phyloP scores from a whole-genome alignment of 2,797 vertebrate species.

The Microcaecilia unicolor region DNA sequence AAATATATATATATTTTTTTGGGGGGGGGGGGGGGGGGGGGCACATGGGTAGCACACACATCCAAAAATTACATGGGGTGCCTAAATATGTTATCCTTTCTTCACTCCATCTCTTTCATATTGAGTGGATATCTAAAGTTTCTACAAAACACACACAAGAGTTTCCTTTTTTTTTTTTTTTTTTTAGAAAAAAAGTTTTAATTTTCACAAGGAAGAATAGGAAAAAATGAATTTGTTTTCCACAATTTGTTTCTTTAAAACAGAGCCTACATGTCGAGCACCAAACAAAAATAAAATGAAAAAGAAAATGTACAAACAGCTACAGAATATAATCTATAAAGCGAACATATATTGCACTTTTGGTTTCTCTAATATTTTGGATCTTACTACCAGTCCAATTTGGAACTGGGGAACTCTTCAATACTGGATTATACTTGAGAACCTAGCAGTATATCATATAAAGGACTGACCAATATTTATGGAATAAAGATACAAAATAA shows the following conservation, averaged over 20 bases:
- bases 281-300: slow-evolving; percentile 56
- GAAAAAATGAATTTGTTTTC: slow-evolving; percentile 81
- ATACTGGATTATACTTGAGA: slow-evolving; percentile 71
- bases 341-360: slow-evolving; percentile 96
- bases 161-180: not conserved
- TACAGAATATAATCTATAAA: slow-evolving; percentile 81
- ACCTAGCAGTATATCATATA: slow-evolving; percentile 46
- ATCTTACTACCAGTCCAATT: slow-evolving; percentile 58
- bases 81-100: too few species aligned
- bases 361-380: slow-evolving; percentile 83
- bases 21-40: too few species aligned
- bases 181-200: slow-evolving; percentile 48
- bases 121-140: too few species aligned
- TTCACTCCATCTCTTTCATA: too few species aligned
- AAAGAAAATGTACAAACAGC: slow-evolving; percentile 66
- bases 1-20: too few species aligned
- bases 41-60: too few species aligned
- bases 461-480: slow-evolving; percentile 71
- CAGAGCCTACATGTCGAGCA: slow-evolving; percentile 83
- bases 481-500: slow-evolving; percentile 47
- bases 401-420: slow-evolving; percentile 71
- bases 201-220: slow-evolving; percentile 87
- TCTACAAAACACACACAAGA: not conserved
- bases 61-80: too few species aligned
- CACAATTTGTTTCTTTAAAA: slow-evolving; percentile 75